phyloP scores from a whole-genome alignment of 1,140 invertebrate genomes.

The Pogonomyrmex californicus region DNA sequence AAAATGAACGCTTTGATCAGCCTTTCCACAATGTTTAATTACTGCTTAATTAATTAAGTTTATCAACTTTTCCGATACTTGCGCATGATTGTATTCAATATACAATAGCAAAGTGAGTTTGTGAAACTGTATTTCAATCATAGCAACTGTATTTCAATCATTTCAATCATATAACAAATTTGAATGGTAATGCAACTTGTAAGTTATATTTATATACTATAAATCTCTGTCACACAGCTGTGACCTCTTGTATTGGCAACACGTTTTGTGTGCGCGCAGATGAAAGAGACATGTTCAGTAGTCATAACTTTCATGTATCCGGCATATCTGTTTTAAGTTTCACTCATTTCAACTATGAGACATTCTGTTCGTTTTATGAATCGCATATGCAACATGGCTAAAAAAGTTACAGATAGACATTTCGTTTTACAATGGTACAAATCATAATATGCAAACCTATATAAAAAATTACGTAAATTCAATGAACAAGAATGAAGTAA shows the following conservation, averaged over 20 bases:
- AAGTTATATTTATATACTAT: constrained; percentile 23
- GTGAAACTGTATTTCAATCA: background rate
- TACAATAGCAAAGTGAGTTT: background rate
- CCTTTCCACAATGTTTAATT: background rate
- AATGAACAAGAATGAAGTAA: background rate
- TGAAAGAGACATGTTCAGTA: constrained; percentile 24
- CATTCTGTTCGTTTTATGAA: constrained; percentile 1
- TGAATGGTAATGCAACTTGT: background rate
- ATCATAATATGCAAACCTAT: background rate
- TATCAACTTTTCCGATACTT: background rate
- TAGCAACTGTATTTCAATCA: background rate
- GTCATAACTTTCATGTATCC: constrained; percentile 19
- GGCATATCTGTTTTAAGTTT: constrained; percentile 36
- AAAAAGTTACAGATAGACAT: background rate
- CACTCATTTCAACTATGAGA: constrained; percentile 19
- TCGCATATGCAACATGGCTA: background rate
- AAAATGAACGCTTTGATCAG: background rate
- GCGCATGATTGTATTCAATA: background rate
- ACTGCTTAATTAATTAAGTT: constrained; percentile 35
- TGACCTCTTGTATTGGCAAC: background rate
- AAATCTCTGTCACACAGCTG: constrained; percentile 6
- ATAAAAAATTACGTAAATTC: background rate
- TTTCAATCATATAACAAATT: constrained; percentile 8
- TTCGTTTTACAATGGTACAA: background rate
- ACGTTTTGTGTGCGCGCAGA: background rate